Evolutionary conservation across 2,113 vertebrate species (phyloP).

Genomic region (Caloenas nicobarica): DNA sequence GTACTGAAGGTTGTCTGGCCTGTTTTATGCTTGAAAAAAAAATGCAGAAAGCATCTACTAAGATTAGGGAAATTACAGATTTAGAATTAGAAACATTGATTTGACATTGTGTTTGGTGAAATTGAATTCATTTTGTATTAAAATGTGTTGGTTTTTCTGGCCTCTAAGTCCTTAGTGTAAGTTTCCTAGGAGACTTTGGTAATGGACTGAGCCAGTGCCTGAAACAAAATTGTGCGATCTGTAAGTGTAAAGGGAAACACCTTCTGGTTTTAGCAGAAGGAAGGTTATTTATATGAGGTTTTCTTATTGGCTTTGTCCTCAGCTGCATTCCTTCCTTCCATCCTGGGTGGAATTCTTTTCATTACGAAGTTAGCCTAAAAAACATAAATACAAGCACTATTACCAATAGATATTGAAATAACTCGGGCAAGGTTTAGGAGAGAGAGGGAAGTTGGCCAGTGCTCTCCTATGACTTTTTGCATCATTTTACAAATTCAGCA

Average conservation of each 20-base stretch:
- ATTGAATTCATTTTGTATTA: not conserved
- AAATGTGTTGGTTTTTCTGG: not conserved
- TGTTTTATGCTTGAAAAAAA: not conserved
- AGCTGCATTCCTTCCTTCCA: not conserved
- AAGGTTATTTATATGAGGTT: not conserved
- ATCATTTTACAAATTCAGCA: not conserved
- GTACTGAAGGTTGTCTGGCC: not conserved
- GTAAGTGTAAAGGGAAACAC: not conserved
- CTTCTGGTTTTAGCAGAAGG: not conserved
- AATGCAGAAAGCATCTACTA: not conserved
- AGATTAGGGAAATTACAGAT: not conserved
- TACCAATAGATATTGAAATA: not conserved
- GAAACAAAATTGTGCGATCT: not conserved
- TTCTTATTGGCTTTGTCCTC: not conserved
- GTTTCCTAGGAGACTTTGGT: not conserved
- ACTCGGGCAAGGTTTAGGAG: not conserved
- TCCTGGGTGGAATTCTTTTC: not conserved
- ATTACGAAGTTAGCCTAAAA: not conserved
- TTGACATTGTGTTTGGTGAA: not conserved
- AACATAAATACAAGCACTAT: not conserved
- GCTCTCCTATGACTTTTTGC: accelerated
- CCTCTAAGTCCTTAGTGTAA: not conserved
- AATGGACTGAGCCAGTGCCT: not conserved
- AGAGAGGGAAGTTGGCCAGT: not conserved
- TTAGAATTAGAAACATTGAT: not conserved